phyloP scores from a whole-genome alignment of 2,797 vertebrate genomes.

The Melanotaenia parkinsoni region DNA sequence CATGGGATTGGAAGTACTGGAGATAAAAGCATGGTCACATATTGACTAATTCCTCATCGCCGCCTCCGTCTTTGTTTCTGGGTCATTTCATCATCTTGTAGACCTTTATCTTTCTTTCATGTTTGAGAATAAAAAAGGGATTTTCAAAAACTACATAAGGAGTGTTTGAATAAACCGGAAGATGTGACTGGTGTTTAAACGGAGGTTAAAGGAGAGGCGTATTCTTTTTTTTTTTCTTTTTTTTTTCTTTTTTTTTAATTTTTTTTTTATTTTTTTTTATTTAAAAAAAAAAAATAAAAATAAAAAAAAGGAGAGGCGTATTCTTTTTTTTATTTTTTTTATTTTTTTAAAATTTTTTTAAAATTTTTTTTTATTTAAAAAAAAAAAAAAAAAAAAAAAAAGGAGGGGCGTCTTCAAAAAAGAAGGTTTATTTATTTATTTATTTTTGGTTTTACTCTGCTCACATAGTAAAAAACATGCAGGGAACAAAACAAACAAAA shows the following conservation, averaged over 20 bases:
- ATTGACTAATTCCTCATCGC: constrained; percentile 55
- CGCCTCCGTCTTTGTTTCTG: constrained; percentile 42
- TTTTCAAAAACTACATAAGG: constrained; percentile 1
- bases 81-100: constrained; percentile 53
- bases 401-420: background rate
- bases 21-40: constrained; percentile 60
- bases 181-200: constrained; percentile 8
- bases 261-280: too few relatives aligned
- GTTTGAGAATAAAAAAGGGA: constrained; percentile 15
- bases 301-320: too few relatives aligned
- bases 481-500: too few relatives aligned
- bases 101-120: constrained; percentile 39
- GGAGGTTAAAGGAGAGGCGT: background rate
- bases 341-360: too few relatives aligned
- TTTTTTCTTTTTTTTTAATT: too few relatives aligned
- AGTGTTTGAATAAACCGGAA: constrained; percentile 14
- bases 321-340: too few relatives aligned
- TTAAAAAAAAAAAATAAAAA: too few relatives aligned
- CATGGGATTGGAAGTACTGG: constrained; percentile 42
- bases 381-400: too few relatives aligned
- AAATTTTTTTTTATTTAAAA: too few relatives aligned
- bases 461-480: background rate
- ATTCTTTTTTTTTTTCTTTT: too few relatives aligned
- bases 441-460: background rate
- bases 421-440: background rate